These are phyloP conservation scores for Aphis gossypii DNA, from an alignment of 1,140 invertebrate species.

Conservation along the genomic window DNA sequence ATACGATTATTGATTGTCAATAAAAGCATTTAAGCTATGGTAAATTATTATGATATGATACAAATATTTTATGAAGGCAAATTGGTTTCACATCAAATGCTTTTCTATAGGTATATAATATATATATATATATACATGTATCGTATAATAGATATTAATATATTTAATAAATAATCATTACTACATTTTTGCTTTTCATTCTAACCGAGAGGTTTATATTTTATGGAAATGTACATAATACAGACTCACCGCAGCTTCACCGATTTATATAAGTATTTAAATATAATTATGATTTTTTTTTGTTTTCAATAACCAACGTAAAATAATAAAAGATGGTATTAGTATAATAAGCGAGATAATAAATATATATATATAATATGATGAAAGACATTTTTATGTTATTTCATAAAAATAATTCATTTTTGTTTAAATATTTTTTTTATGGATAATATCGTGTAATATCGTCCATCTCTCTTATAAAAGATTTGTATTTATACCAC, in stretches of 20 bases:
- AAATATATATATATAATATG: neutral
- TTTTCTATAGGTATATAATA: neutral
- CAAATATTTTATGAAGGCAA: neutral
- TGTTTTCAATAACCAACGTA: neutral
- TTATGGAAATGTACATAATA: neutral
- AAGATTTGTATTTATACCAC: neutral
- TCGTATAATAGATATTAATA: no score
- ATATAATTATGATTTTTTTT: neutral
- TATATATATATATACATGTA: no score
- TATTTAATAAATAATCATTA: neutral
- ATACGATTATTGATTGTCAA: neutral
- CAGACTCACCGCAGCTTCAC: neutral
- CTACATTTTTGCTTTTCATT: neutral
- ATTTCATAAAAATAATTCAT: neutral
- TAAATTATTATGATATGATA: neutral
- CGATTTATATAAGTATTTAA: neutral
- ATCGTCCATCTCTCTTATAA: neutral
- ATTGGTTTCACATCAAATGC: neutral
- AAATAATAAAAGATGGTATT: neutral
- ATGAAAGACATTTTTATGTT: neutral
- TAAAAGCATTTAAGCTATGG: neutral
- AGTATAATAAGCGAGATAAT: neutral
- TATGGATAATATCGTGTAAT: neutral
- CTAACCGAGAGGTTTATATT: neutral
- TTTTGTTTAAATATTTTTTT: constrained; percentile 2